Conservation (phyloP, 2,888 invertebrate genomes). For the Drosophila diplacantha region DNA sequence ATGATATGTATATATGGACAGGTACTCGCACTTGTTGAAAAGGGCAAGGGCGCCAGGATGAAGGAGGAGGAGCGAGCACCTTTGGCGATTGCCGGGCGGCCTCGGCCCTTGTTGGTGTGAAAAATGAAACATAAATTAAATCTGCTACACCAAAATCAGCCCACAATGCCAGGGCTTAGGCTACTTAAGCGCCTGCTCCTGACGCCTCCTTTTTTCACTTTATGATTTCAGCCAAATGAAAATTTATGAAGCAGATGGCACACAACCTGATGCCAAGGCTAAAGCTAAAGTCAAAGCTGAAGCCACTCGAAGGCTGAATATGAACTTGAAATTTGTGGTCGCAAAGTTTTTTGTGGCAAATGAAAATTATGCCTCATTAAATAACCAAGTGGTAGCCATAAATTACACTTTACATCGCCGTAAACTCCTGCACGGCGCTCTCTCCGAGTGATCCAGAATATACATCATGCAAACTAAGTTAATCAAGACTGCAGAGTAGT, state of each 20-base stretch:
- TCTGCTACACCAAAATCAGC: slow-evolving; percentile 36
- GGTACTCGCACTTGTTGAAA: slow-evolving; percentile 35
- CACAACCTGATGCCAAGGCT: slow-evolving; percentile 25
- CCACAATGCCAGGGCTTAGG: slow-evolving; percentile 40
- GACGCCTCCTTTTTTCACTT: slow-evolving; percentile 28
- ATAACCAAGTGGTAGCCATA: slow-evolving; percentile 40
- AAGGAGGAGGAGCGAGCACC: slow-evolving; percentile 21
- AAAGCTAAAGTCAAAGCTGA: slow-evolving; percentile 7
- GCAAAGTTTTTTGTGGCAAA: slow-evolving; percentile 52
- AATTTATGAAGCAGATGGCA: slow-evolving; percentile 60
- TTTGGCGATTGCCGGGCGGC: slow-evolving; percentile 34
- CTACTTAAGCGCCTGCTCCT: slow-evolving; percentile 22
- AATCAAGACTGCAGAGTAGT: slow-evolving; percentile 35
- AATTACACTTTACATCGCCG: slow-evolving; percentile 41
- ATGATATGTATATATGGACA: slow-evolving; percentile 9
- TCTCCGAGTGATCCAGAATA: slow-evolving; percentile 17
- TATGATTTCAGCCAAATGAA: slow-evolving; percentile 60
- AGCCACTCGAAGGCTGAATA: slow-evolving; percentile 43
- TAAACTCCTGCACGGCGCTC: slow-evolving; percentile 5
- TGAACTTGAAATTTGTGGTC: slow-evolving; percentile 51
- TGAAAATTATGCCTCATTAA: slow-evolving; percentile 63
- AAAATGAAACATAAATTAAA: slow-evolving; percentile 50
- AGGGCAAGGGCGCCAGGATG: slow-evolving; percentile 7
- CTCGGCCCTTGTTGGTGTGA: slow-evolving; percentile 36
- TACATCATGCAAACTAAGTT: slow-evolving; percentile 30